Evolutionary conservation across 35 echinoderm and acorn worm species (phyloP).

Genomic region (Apostichopus japonicus): DNA sequence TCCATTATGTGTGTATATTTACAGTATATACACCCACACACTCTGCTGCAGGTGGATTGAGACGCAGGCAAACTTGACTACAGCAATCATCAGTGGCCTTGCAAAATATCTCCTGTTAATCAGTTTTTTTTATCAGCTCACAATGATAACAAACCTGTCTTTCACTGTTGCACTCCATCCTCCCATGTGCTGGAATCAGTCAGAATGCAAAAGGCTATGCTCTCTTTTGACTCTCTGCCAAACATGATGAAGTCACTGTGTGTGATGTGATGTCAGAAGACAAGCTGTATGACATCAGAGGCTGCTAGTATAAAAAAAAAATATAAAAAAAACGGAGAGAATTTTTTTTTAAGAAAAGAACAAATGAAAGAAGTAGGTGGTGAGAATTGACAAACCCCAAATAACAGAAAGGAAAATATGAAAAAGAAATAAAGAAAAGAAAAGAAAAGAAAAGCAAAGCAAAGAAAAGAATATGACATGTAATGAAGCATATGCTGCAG

Average conservation of each 20-base stretch:
- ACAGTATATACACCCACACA: conserved; percentile 19
- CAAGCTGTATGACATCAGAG: conserved; percentile 39
- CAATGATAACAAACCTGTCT: conserved; percentile 22
- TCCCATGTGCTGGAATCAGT: conserved; percentile 14
- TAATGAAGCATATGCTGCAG: background rate
- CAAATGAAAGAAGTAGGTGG: background rate
- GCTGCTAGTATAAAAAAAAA: background rate
- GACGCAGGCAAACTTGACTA: conserved; percentile 8
- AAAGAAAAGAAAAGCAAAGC: background rate
- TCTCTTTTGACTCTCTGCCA: conserved; percentile 26
- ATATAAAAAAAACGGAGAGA: conserved; percentile 2
- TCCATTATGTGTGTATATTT: background rate
- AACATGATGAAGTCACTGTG: background rate
- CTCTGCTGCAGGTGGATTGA: conserved; percentile 16
- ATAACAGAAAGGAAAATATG: background rate
- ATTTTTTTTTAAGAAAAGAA: background rate
- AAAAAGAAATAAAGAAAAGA: background rate
- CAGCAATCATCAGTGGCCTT: conserved; percentile 26
- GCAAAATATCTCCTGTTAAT: conserved; percentile 34
- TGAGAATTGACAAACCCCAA: background rate
- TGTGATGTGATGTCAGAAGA: conserved; percentile 31
- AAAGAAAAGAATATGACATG: background rate
- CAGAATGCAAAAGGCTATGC: background rate
- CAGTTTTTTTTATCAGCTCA: conserved; percentile 14
- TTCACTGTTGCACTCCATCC: background rate